Evolutionary conservation across 2,113 vertebrate genomes (phyloP).

Genomic region (Pterophyllum scalare): DNA sequence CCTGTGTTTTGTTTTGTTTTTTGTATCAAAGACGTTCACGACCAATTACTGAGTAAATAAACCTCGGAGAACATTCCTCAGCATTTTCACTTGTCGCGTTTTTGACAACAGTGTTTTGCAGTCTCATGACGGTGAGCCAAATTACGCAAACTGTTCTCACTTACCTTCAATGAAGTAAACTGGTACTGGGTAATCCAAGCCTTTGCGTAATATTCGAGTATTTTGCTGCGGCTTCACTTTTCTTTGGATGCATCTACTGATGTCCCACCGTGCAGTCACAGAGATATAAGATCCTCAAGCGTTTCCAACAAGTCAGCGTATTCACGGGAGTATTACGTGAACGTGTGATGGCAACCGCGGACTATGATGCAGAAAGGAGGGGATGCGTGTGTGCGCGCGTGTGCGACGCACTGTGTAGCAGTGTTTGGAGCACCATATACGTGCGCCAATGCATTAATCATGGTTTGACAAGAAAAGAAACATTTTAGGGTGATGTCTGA

Average conservation of each 20-base stretch:
- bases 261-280: conserved; percentile 37
- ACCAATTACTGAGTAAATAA: not conserved
- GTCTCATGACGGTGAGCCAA: not conserved
- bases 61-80: not conserved
- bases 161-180: conserved; percentile 68
- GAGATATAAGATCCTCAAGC: conserved; percentile 58
- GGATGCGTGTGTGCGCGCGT: conserved; percentile 22
- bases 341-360: conserved; percentile 59
- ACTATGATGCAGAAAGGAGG: conserved; percentile 65
- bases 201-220: conserved; percentile 3
- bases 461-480: not conserved
- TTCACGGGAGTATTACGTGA: conserved; percentile 66
- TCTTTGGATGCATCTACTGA: conserved; percentile 20
- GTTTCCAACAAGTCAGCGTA: conserved; percentile 74
- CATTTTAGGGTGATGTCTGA: conserved; percentile 3
- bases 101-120: conserved; percentile 6
- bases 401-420: not conserved
- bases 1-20: not conserved
- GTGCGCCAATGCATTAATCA: conserved; percentile 57
- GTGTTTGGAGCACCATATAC: conserved; percentile 2
- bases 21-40: not conserved
- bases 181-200: conserved; percentile 44
- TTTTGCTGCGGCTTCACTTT: conserved; percentile 52
- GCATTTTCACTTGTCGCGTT: not conserved
- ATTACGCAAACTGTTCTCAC: conserved; percentile 43